Evolutionary conservation across 2,113 vertebrate species (phyloP), one percentile per base, ranked within the genome.

Genomic region (Genyomyrus donnyi): DNA sequence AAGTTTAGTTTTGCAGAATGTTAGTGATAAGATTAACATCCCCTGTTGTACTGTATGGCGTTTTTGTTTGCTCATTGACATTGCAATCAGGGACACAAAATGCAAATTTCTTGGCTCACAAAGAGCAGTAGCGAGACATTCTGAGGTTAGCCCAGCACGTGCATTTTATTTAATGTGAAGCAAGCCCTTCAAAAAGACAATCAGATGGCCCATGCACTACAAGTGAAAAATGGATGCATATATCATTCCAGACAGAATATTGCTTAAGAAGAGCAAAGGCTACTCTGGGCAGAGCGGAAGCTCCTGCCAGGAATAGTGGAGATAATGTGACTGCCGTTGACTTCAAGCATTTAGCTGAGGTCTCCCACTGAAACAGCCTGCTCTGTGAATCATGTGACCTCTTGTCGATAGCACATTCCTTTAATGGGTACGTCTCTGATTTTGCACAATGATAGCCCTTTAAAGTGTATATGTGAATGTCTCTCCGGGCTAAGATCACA

Each of bases 171-270:
- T 89, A 74, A 74, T 74, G 58, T 80, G 70, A 89, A 50, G 15
- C 48, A 53, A 89, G 88, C 27, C n/a, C 50, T 53, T 87, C 49
- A 53, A 53, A 87, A 52, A 87, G 85, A 48, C 83, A 87, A 52
- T 87, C 85, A 87, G 85, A 53, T 50, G 85, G 49, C 49, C 31
- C 85, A 15, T 87, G 49, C 50, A 31, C 85, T 56, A 35, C 49
- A 87, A 53, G 31, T 90, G 90, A 90, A 80, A 88, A 74, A 89
- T 80, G 80, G 52, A 21, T 56, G 89, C 80, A 85, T 56, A n/a
- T 45, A 89, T 85, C 77, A 89, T 84, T 80, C 27, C 56, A 35
- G 70, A 66, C n/a, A 87, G 89, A 27, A 85, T 87, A 50, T 87
- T 87, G 85, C 85, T 87, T 87, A 87, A 42, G 27, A 52, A 53